Conservation (phyloP, 1,140 invertebrate species). For the Cherax destructor region DNA sequence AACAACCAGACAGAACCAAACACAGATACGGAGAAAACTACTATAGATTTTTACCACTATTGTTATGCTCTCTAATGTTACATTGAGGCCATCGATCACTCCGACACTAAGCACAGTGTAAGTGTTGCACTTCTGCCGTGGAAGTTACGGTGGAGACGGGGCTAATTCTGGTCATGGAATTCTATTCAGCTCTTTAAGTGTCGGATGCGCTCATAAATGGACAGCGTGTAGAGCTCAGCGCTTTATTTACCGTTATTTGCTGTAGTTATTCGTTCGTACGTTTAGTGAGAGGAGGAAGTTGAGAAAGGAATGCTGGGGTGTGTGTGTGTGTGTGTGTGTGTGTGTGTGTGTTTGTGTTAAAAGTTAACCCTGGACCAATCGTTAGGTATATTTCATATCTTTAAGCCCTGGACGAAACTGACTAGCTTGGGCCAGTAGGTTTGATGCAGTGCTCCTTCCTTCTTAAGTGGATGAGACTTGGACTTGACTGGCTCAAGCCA, state of each 20-base stretch:
- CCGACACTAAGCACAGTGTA: background rate
- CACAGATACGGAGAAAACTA: too few relatives aligned
- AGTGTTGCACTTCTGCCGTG: background rate
- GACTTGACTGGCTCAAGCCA: too few relatives aligned
- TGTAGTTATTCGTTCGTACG: background rate
- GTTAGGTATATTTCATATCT: too few relatives aligned
- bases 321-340: too few relatives aligned
- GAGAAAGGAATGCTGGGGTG: background rate
- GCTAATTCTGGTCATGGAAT: background rate
- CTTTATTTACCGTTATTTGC: background rate
- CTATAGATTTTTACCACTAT: too few relatives aligned
- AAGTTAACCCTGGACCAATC: background rate
- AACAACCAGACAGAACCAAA: too few relatives aligned
- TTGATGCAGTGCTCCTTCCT: too few relatives aligned
- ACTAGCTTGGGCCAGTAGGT: too few relatives aligned
- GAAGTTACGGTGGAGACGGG: background rate
- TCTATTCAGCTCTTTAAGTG: background rate
- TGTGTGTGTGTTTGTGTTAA: background rate
- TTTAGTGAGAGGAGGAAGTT: background rate
- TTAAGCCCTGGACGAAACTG: too few relatives aligned
- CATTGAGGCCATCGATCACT: background rate
- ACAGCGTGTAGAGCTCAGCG: background rate
- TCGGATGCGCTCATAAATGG: background rate
- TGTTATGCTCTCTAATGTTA: background rate
- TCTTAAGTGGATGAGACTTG: too few relatives aligned